phyloP scores from a whole-genome alignment of 2,888 invertebrate species.

The Dynastes grantii region DNA sequence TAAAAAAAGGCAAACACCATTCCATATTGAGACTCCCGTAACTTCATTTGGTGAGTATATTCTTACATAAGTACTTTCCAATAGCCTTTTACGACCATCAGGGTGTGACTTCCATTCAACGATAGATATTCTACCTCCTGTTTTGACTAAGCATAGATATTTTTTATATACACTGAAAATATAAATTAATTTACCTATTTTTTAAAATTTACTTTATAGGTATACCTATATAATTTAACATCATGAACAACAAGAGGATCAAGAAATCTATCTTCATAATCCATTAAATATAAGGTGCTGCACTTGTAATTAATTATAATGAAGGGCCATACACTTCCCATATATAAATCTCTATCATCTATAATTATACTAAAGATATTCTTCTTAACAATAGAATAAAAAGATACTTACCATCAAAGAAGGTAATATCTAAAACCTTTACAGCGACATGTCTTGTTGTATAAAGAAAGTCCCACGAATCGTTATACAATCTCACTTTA shows the following conservation, averaged over 20 bases:
- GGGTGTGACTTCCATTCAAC: slow-evolving; percentile 60
- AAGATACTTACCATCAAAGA: slow-evolving; percentile 60
- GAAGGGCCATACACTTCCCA: slow-evolving; percentile 48
- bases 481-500: slow-evolving; percentile 63
- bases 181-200: not conserved
- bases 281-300: slow-evolving; percentile 54
- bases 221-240: slow-evolving; percentile 63
- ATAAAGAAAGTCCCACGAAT: slow-evolving; percentile 63
- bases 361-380: not conserved
- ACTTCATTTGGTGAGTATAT: slow-evolving; percentile 68
- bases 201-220: not conserved
- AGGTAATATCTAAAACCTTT: slow-evolving; percentile 64
- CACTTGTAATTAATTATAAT: slow-evolving; percentile 57
- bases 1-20: slow-evolving; percentile 66
- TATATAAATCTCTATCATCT: slow-evolving; percentile 53
- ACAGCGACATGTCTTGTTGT: slow-evolving; percentile 64
- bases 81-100: slow-evolving; percentile 59
- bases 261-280: slow-evolving; percentile 55
- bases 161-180: slow-evolving; percentile 65
- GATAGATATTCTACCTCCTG: slow-evolving; percentile 66
- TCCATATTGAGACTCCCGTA: slow-evolving; percentile 67
- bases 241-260: slow-evolving; percentile 60
- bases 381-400: not conserved
- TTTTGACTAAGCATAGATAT: slow-evolving; percentile 67
- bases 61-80: slow-evolving; percentile 66